Percentiles rank a stretch among this genome's conserved stretches.
These are phyloP conservation scores for Stegana nigrithorax DNA, from an alignment of 2,888 invertebrate genomes.

Conservation along the genomic window DNA sequence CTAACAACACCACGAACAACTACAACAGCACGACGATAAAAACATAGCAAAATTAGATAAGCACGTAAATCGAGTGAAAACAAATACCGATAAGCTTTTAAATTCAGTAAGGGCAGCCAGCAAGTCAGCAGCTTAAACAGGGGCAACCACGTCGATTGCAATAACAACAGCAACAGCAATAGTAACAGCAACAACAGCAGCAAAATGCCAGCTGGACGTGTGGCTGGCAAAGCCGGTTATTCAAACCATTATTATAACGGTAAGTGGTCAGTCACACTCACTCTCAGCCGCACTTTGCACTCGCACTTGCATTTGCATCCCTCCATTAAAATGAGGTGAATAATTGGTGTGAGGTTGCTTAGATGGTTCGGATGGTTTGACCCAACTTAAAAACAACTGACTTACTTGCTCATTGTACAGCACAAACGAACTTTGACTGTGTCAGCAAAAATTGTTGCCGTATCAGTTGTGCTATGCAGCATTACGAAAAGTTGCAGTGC, in stretches of 20 bases:
- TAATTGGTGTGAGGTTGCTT: no score
- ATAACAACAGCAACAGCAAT: neutral
- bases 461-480: no score
- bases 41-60: neutral
- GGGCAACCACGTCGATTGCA: neutral
- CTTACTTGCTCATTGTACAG: no score
- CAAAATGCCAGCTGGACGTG: slow-evolving; percentile 68
- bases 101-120: neutral
- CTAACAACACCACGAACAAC: neutral
- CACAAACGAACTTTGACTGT: no score
- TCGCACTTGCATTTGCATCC: no score
- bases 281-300: no score
- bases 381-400: no score
- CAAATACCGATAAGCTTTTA: neutral
- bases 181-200: neutral
- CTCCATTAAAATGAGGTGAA: no score
- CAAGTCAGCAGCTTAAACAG: neutral
- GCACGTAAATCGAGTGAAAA: neutral
- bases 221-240: slow-evolving; percentile 68
- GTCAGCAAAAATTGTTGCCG: no score
- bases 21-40: neutral
- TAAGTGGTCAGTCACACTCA: slow-evolving; percentile 38
- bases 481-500: no score
- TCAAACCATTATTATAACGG: slow-evolving; percentile 68
- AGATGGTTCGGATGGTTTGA: no score